Conservation (phyloP, 2,888 invertebrate genomes). For the Scaptomyza polygonia region DNA sequence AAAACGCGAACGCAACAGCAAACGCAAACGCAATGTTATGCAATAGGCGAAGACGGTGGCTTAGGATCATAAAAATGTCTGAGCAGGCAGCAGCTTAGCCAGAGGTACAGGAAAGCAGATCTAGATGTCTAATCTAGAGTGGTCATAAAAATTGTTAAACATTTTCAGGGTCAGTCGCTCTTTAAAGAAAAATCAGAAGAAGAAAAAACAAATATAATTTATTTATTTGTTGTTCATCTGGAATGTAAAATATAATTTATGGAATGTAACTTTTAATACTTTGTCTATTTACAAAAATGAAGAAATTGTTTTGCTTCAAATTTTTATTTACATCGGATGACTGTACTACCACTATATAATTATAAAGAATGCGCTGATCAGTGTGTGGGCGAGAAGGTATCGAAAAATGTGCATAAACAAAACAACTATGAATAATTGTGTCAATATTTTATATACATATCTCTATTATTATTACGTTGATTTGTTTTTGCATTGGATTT, state of each 20-base stretch:
- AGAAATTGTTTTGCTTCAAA: constrained; percentile 14
- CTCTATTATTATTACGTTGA: not conserved
- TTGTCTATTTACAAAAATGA: constrained; percentile 19
- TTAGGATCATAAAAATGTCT: constrained; percentile 53
- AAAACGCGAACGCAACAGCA: constrained; percentile 7
- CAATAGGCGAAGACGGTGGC: constrained; percentile 53
- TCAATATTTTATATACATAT: not conserved
- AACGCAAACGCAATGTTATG: constrained; percentile 74
- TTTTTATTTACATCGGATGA: constrained; percentile 43
- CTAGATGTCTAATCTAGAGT: constrained; percentile 50
- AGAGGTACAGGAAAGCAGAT: constrained; percentile 15
- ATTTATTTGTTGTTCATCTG: constrained; percentile 25
- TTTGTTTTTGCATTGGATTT: not conserved
- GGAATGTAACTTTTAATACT: not conserved
- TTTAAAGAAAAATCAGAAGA: not conserved
- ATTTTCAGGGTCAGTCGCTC: constrained; percentile 15
- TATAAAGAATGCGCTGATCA: constrained; percentile 13
- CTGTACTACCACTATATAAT: constrained; percentile 4
- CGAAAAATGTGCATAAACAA: not conserved
- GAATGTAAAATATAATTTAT: constrained; percentile 7
- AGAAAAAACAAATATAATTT: constrained; percentile 9
- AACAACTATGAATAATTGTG: not conserved
- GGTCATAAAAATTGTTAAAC: constrained; percentile 59
- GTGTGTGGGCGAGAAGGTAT: constrained; percentile 39
- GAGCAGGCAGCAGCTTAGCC: constrained; percentile 19